Evolutionary conservation across 2,888 invertebrate genomes (phyloP), one percentile per base, ranked within the genome.

Genomic region (Clitarchus hookeri): DNA sequence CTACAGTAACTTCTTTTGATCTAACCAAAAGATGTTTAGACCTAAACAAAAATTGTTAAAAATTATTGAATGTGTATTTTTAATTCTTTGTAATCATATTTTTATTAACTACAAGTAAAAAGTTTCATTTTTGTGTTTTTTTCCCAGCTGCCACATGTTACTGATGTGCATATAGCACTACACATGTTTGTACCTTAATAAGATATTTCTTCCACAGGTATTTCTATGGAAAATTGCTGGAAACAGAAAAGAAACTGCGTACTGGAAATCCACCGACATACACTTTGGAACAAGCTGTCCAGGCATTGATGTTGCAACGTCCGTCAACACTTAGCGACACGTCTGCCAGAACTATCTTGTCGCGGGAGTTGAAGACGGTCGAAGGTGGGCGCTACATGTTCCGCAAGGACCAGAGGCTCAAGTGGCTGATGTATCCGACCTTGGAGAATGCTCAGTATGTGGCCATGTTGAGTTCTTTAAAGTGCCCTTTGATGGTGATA

Each of bases 231-330:
- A 77, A 90, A 89, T 88, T 92, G 90, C 85, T 88, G 87, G 13
- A 91, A 88, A 83, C 92, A 88, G 88, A 90, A 87, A 88, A 89
- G 13, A 90, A 90, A 82, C n/a, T 84, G n/a, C 25, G 25, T 16
- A 77, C 53, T 36, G 54, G 27, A 8, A 27, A 19, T 13, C 88
- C 89, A 2, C 90, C 90, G 0, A 87, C 87, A 6, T 90, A 90
- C 85, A 88, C 89, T 0, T 87, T 87, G 65, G 87, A 88, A 8
- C 86, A 88, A 78, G 88, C 88, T 44, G 44, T 89, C 4, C 88
- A 92, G 0, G 92, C 92, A 3, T 90, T 94, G 0, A 91, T 91
- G 89, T 91, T 89, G 84, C 92, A 91, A 0, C 90, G 94, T 54
- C 87, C 89, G 0, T 90, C 89, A 83, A 77, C 88, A 78, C 89